phyloP scores from a whole-genome alignment of 2,888 invertebrate genomes.

The Pollenia angustigena region DNA sequence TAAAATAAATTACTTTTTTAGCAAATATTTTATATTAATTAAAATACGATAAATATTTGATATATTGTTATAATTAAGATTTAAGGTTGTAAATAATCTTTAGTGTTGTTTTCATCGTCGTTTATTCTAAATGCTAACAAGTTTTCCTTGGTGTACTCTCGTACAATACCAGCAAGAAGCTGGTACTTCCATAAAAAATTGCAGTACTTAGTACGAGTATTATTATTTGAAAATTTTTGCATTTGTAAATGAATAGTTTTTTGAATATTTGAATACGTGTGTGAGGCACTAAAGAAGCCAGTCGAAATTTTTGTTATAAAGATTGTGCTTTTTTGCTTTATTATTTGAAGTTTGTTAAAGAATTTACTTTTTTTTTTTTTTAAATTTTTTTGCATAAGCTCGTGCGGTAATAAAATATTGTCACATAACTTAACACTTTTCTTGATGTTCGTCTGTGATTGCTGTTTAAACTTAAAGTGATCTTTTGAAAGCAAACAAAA shows the following conservation, averaged over 20 bases:
- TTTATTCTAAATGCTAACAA: constrained; percentile 75
- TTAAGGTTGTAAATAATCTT: constrained; percentile 37
- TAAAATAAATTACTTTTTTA: background rate
- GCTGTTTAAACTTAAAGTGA: constrained; percentile 41
- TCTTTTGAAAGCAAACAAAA: constrained; percentile 26
- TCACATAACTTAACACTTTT: background rate
- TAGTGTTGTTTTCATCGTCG: background rate
- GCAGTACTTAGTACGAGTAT: constrained; percentile 11
- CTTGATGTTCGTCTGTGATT: constrained; percentile 9
- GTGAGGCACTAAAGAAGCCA: constrained; percentile 8
- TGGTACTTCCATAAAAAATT: constrained; percentile 44
- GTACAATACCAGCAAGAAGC: constrained; percentile 9
- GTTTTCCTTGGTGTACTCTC: constrained; percentile 72
- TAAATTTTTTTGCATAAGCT: constrained; percentile 33
- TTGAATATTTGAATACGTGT: background rate
- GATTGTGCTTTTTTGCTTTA: constrained; percentile 27
- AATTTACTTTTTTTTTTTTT: constrained; percentile 15
- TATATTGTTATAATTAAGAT: constrained; percentile 38
- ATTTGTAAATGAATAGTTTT: background rate
- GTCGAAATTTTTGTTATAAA: constrained; percentile 11
- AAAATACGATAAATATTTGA: constrained; percentile 20
- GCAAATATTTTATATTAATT: background rate
- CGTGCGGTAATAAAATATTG: constrained; percentile 44
- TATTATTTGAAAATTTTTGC: constrained; percentile 33
- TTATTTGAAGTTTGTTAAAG: constrained; percentile 24